phyloP scores from a whole-genome alignment of 2,888 invertebrate genomes.

The Drosophila buzzatii region DNA sequence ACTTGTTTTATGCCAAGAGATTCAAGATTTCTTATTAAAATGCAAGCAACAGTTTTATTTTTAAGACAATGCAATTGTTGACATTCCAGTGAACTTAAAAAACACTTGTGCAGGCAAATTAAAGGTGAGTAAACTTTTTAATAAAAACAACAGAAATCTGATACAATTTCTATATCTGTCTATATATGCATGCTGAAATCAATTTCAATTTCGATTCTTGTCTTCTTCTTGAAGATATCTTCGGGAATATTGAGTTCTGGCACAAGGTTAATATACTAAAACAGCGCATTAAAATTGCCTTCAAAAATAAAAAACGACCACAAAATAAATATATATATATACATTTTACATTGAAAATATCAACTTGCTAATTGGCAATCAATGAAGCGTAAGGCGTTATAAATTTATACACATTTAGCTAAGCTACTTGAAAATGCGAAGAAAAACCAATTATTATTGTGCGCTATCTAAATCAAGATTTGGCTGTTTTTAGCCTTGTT shows the following conservation, averaged over 20 bases:
- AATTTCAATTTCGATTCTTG: no score
- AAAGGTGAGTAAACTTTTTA: neutral
- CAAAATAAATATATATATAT: neutral
- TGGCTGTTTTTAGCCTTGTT: neutral
- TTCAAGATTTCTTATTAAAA: neutral
- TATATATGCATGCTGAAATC: neutral
- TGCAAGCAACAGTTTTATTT: neutral
- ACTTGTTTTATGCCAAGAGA: neutral
- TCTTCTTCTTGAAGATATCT: no score
- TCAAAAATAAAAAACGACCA: neutral
- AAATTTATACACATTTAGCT: neutral
- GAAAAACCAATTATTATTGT: neutral
- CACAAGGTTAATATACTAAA: neutral
- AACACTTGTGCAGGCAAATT: neutral
- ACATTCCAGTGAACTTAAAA: neutral
- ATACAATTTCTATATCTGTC: no score
- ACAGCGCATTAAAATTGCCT: slow-evolving; percentile 6
- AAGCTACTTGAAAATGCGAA: neutral
- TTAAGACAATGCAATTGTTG: neutral
- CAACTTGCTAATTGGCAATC: slow-evolving; percentile 1
- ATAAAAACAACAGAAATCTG: no score
- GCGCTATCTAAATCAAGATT: neutral
- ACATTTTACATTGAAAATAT: slow-evolving; percentile 8
- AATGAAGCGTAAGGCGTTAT: slow-evolving; percentile 4
- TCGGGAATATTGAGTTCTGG: neutral